A percentile compares a stretch with the other conserved stretches of the same genome.
phyloP scores from a whole-genome alignment of 2,113 vertebrate species.

The Semnopithecus entellus region DNA sequence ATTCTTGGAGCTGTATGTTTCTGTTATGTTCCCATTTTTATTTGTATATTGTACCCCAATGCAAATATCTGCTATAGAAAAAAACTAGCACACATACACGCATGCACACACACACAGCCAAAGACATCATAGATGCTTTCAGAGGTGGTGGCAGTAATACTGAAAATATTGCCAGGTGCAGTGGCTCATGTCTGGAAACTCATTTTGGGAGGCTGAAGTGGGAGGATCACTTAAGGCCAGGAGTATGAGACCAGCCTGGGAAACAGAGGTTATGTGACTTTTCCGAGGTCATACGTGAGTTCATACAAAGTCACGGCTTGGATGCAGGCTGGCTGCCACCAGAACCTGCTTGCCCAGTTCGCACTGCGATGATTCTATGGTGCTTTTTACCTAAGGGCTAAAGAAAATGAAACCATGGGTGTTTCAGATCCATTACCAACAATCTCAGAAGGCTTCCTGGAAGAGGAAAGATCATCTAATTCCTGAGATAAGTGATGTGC shows the following conservation, averaged over 20 bases:
- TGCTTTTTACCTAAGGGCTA: not conserved
- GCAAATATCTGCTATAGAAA: not conserved
- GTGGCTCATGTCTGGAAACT: too few relatives aligned
- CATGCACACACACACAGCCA: not conserved
- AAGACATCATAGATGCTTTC: not conserved
- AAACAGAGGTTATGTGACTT: not conserved
- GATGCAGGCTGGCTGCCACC: accelerated
- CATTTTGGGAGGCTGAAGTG: too few relatives aligned
- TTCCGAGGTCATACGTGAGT: not conserved
- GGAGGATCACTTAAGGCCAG: too few relatives aligned
- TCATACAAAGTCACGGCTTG: accelerated
- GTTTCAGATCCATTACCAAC: not conserved
- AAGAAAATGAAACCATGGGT: not conserved
- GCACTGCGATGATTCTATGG: accelerated
- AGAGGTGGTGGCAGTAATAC: not conserved
- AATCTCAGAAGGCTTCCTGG: not conserved
- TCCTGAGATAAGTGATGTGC: not conserved
- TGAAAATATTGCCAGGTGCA: too few relatives aligned
- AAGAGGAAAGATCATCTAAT: not conserved
- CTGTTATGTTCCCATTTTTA: not conserved
- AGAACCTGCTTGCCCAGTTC: not conserved
- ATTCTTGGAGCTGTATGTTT: not conserved
- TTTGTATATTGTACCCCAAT: not conserved
- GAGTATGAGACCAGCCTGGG: too few relatives aligned
- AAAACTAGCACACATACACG: not conserved